These are phyloP conservation scores for Rhodinocichla rosea DNA, from an alignment of 2,113 vertebrate genomes.

Conservation along the genomic window DNA sequence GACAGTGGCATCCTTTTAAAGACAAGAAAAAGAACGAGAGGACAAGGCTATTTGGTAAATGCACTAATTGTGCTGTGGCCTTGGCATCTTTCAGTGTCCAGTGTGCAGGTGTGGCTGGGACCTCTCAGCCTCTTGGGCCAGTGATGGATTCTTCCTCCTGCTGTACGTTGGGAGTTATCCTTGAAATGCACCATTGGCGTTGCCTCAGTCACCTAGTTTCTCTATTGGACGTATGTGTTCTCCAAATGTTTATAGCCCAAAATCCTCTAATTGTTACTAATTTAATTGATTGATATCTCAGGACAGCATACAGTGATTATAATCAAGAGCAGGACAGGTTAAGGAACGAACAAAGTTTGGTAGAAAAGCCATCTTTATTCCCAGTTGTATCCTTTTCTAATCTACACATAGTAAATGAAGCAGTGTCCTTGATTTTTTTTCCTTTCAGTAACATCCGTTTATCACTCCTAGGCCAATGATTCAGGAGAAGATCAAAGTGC, in stretches of 20 bases:
- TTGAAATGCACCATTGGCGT: background rate
- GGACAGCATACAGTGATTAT: background rate
- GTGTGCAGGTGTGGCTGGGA: background rate
- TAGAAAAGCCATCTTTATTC: background rate
- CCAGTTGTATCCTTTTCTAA: background rate
- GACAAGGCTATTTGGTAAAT: background rate
- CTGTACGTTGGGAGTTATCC: background rate
- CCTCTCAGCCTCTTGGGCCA: background rate
- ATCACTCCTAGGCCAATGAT: slow-evolving; percentile 87
- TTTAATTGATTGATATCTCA: background rate
- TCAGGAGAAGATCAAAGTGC: slow-evolving; percentile 90
- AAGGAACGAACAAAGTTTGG: background rate
- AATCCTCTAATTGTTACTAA: background rate
- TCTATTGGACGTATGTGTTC: background rate
- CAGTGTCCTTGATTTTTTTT: background rate
- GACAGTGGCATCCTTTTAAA: background rate
- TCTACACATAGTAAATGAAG: background rate
- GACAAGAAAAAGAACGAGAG: background rate
- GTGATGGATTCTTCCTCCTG: background rate
- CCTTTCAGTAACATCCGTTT: background rate
- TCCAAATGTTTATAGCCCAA: background rate
- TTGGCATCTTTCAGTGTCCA: background rate
- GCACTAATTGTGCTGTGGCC: background rate
- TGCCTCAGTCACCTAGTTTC: background rate
- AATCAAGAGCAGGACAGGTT: background rate